These are phyloP conservation scores for Pocillopora meandrina DNA, from an alignment of 92 coral and sea anemone genomes.

Conservation along the genomic window DNA sequence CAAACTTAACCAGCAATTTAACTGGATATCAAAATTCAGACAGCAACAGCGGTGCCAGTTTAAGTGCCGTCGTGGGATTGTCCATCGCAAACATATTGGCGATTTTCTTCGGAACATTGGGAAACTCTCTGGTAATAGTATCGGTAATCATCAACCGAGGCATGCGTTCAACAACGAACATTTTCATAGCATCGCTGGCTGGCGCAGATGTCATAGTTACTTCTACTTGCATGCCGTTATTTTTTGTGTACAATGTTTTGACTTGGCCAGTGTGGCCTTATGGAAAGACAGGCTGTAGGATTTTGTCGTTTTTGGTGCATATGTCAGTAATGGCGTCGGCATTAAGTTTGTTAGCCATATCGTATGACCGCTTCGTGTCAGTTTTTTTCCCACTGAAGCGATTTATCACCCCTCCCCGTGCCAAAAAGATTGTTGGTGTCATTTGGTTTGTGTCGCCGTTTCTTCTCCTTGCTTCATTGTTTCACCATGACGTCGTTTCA, in stretches of 20 bases:
- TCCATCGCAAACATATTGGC: constrained; percentile 56
- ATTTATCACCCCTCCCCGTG: constrained; percentile 52
- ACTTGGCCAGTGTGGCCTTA: constrained; percentile 89
- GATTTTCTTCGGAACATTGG: constrained; percentile 68
- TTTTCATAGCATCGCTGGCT: constrained; percentile 77
- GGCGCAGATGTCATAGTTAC: constrained; percentile 80
- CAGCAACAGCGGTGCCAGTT: constrained; percentile 2
- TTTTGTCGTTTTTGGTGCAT: constrained; percentile 72
- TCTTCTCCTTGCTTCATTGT: constrained; percentile 69
- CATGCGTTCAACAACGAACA: constrained; percentile 78
- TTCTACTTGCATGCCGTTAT: constrained; percentile 76
- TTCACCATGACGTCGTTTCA: constrained; percentile 62
- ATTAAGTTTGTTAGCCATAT: constrained; percentile 74
- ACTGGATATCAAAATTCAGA: constrained; percentile 8
- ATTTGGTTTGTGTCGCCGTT: constrained; percentile 82
- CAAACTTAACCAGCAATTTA: constrained; percentile 17
- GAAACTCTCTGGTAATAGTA: constrained; percentile 70
- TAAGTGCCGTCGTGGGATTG: constrained; percentile 51
- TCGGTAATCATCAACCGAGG: constrained; percentile 77
- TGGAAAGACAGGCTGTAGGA: constrained; percentile 68
- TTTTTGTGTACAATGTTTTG: constrained; percentile 76
- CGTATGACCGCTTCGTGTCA: constrained; percentile 82
- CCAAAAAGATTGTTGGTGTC: constrained; percentile 52
- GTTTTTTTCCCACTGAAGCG: constrained; percentile 74
- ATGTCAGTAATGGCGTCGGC: constrained; percentile 89